These are phyloP conservation scores for Notodonta dromedarius DNA, from an alignment of 2,888 invertebrate species.

Conservation along the genomic window DNA sequence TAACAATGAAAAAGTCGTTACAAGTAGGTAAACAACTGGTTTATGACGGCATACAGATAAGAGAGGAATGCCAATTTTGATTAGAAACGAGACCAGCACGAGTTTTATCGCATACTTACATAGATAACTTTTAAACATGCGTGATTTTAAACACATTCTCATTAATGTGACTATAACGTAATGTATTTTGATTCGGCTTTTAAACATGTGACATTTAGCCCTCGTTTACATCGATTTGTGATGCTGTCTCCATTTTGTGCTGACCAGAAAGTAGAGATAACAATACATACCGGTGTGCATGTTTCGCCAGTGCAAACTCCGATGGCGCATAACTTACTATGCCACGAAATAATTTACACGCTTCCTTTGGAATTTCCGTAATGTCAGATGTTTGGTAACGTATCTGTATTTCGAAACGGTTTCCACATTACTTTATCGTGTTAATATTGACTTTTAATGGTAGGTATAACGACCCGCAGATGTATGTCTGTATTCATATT, in stretches of 20 bases:
- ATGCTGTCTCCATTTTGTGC: too few relatives aligned
- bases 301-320: too few relatives aligned
- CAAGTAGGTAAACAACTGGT: conserved; percentile 61
- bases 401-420: conserved; percentile 19
- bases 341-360: conserved; percentile 14
- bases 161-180: conserved; percentile 45
- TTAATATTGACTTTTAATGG: conserved; percentile 1
- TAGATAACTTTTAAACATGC: conserved; percentile 70
- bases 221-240: too few relatives aligned
- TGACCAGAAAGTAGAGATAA: too few relatives aligned
- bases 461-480: neutral
- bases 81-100: conserved; percentile 74
- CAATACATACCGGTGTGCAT: too few relatives aligned
- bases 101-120: conserved; percentile 70
- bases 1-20: conserved; percentile 57
- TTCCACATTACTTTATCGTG: neutral
- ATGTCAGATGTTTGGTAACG: conserved; percentile 23
- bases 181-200: conserved; percentile 27
- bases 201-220: conserved; percentile 14
- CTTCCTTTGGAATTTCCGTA: conserved; percentile 27
- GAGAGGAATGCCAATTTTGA: conserved; percentile 77
- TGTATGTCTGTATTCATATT: neutral
- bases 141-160: conserved; percentile 66
- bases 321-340: conserved; percentile 2
- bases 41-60: conserved; percentile 70